Base-by-base conservation (phyloP, 2,888 invertebrate species). In the Achlya flavicornis region DNA sequence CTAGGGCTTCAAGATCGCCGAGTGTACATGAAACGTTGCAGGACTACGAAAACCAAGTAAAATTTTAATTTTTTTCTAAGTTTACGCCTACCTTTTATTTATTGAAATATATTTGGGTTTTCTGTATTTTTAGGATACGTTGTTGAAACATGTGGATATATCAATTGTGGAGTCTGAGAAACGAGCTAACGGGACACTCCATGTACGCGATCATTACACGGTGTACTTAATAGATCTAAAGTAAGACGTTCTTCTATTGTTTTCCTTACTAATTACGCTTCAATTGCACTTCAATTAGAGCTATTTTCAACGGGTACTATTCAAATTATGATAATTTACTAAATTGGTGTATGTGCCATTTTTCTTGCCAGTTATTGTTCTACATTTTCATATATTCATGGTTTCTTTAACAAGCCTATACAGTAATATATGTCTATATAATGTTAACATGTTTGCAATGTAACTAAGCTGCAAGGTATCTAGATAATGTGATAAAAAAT, bases 161-260 rank as follows among this genome's bases (percentile, higher is more conserved):
- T 94, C 95, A 66, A 96, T 97, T 67, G 95, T 96, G 59, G 97
- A 97, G 81, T 96, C 97, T 7, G 97, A 97, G 83, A 97, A 97
- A 84, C 94, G 97, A 66, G 96, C 96, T 59, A 97, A 96, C 85
- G 96, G 96, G 57, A 95, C 96, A 11, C 87, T 97, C 61, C 96
- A 97, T 86, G 94, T 97, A 63, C 92, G 96, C 78, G 97, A 97
- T 84, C 96, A 96, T 90, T 96, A 96, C 84, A 97, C 96, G 0
- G 97, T 97, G 53, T 97, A 97, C 90, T 94, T 97, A 83, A 95
- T 97, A 80, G 96, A 97, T 94, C 95, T 96, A 68, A 97, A 96
- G 97, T 97, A 92, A 94, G 95, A 81, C 58, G 74, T 74, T 79
- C 73, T 19, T n/a, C 19, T 74, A 79, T 83, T 85, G 84, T 87